Evolutionary conservation across 1,140 invertebrate species (phyloP), one percentile per base, ranked within the genome.

Genomic region (Drosophila albomicans): DNA sequence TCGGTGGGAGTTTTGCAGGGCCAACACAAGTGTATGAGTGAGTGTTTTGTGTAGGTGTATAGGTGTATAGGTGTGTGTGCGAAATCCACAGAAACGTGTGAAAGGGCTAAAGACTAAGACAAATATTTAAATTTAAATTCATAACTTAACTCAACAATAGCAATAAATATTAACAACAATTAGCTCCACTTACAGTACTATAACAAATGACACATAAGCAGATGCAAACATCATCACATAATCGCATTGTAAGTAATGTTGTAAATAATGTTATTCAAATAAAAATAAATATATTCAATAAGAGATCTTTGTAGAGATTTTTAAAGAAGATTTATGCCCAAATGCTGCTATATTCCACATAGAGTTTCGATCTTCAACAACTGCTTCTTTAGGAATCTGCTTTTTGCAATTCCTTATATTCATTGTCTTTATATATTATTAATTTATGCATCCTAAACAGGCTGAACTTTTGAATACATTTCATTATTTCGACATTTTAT

Each of bases 51-150:
- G 54, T 45, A 43, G 54, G 32, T 69, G 16, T 64, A 3, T 38
- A 8, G 2, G 20, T 70, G 66, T 62, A n/a, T 43, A 43, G 41
- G 32, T 54, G 64, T 61, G 35, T 62, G 59, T 75, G 65, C 43
- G 74, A 62, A 74, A 69, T 64, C 59, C 41, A 49, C 65, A 62
- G 46, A 68, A 57, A 79, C 63, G 76, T 85, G 85, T 70, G 86
- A 85, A 89, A 79, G 78, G 58, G 86, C 62, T 89, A 90, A 89
- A 85, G 69, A 79, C 62, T 85, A 81, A 81, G 59, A 52, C 68
- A 85, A 85, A 85, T 79, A 89, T 81, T 85, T 74, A 61, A 73
- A 71, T 74, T 85, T 85, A 77, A 76, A 74, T 74, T 56, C 57
- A 67, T 69, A 54, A 79, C 71, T 82, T 45, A 72, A 65, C 64